Conservation (phyloP, 1,140 invertebrate genomes). For the Stegodyphus dumicola region DNA sequence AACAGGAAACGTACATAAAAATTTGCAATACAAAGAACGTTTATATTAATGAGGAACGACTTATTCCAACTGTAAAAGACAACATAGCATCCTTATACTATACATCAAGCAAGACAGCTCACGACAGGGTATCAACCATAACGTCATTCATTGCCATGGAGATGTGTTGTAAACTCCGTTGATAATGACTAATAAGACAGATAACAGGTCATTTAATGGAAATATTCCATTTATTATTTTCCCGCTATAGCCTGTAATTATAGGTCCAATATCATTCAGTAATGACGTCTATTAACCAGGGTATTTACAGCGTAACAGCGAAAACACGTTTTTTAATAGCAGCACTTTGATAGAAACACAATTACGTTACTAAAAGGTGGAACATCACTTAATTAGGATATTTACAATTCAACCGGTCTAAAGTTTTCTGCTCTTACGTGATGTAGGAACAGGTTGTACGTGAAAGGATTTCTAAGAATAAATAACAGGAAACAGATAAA, state of each 20-base stretch:
- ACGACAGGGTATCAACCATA: slow-evolving; percentile 6
- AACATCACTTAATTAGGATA: background rate
- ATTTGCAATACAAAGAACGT: background rate
- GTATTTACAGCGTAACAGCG: background rate
- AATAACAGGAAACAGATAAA: no score
- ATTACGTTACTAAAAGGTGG: background rate
- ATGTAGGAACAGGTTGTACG: background rate
- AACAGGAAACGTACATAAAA: background rate
- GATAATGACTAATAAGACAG: slow-evolving; percentile 19
- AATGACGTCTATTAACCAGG: slow-evolving; percentile 21
- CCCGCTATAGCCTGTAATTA: slow-evolving; percentile 11
- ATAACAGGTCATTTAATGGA: slow-evolving; percentile 22
- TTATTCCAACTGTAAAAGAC: background rate
- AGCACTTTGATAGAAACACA: background rate
- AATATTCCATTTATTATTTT: slow-evolving; percentile 15
- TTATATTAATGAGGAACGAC: slow-evolving; percentile 18
- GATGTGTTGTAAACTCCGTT: slow-evolving; percentile 13
- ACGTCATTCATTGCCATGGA: slow-evolving; percentile 15
- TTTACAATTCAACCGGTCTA: background rate
- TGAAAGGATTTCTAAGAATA: background rate
- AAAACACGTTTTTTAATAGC: slow-evolving; percentile 4
- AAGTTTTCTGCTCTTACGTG: background rate
- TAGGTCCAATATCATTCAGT: slow-evolving; percentile 4
- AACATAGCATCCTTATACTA: background rate
- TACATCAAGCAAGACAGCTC: background rate